Percentiles rank a stretch among this genome's conserved stretches.
Conservation (phyloP, 2,113 vertebrate species). For the Caloenas nicobarica region DNA sequence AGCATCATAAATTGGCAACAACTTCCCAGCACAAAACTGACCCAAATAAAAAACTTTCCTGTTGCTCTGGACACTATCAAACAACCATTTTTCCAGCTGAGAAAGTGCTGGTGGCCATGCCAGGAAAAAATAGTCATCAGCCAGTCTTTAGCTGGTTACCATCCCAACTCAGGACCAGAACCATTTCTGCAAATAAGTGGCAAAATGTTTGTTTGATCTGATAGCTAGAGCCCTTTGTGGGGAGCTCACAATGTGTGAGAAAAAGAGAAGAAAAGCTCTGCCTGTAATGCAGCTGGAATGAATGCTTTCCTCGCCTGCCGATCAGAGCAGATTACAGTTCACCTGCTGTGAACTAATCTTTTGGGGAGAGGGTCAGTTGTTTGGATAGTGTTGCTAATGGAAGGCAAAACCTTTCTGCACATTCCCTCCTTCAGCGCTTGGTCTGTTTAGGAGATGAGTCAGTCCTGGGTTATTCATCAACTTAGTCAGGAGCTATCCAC, state of each 20-base stretch:
- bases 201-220: conserved; percentile 64
- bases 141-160: background rate
- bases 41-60: rapidly evolving
- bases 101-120: background rate
- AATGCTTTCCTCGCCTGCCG: conserved; percentile 36
- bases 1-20: background rate
- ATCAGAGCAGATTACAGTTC: conserved; percentile 49
- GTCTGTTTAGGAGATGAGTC: conserved; percentile 29
- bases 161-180: background rate
- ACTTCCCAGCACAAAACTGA: background rate
- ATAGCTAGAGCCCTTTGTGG: background rate
- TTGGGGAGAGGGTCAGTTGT: conserved; percentile 55
- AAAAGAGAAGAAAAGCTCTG: conserved; percentile 36
- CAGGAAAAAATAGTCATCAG: background rate
- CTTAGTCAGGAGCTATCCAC: conserved; percentile 31
- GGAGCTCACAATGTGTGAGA: background rate
- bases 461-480: conserved; percentile 45
- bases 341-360: conserved; percentile 64
- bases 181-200: conserved; percentile 18
- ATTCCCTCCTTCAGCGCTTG: background rate
- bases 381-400: conserved; percentile 64
- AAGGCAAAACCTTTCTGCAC: conserved; percentile 53
- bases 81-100: background rate
- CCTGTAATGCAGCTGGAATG: conserved; percentile 35
- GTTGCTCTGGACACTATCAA: background rate